phyloP scores from a whole-genome alignment of 2,113 vertebrate species.

The Laticauda laticaudata region DNA sequence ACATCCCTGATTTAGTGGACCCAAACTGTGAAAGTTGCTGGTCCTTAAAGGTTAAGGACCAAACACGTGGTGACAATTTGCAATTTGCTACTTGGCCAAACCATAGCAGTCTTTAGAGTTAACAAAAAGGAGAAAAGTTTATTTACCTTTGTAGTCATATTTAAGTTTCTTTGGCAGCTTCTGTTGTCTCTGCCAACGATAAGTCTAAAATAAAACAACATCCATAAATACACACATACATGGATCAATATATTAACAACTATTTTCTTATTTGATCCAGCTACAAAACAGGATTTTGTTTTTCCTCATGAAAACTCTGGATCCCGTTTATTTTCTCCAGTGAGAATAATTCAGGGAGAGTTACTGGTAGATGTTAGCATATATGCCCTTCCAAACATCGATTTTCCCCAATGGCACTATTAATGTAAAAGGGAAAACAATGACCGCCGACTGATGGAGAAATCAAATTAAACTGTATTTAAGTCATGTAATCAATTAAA shows the following conservation, averaged over 20 bases:
- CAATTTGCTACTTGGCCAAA: background rate
- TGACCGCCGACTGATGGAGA: background rate
- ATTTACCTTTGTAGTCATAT: constrained; percentile 48
- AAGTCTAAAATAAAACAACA: constrained; percentile 28
- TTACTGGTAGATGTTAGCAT: background rate
- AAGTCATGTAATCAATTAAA: background rate
- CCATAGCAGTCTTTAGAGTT: background rate
- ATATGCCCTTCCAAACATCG: background rate
- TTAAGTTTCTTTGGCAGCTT: background rate
- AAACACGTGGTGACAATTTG: background rate
- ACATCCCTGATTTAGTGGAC: too few relatives aligned
- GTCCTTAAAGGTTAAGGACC: background rate
- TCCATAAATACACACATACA: background rate
- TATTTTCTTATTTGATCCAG: background rate
- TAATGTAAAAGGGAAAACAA: background rate
- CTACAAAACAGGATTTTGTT: background rate
- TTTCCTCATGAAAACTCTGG: background rate
- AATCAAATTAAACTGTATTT: background rate
- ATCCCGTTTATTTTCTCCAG: background rate
- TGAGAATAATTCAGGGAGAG: background rate
- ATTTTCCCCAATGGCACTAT: background rate
- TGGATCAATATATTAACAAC: background rate
- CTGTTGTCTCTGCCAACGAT: constrained; percentile 19
- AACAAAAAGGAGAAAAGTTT: background rate
- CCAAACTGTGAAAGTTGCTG: background rate